These are phyloP conservation scores for Orchestia grillus DNA, from an alignment of 1,140 invertebrate species.

Conservation along the genomic window DNA sequence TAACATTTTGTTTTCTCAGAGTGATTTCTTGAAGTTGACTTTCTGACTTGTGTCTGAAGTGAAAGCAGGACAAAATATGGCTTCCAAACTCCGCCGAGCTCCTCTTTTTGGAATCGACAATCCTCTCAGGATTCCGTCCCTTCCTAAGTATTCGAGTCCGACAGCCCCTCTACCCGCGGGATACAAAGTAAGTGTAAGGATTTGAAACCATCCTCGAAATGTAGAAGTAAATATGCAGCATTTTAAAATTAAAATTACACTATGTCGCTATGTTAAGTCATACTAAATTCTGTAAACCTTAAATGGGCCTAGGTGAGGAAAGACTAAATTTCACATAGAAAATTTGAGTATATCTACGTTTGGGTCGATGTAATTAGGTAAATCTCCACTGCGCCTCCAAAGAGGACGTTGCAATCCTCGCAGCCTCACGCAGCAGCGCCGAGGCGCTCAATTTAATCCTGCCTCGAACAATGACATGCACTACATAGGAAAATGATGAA, in stretches of 20 bases:
- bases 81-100: constrained; percentile 72
- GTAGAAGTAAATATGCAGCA: no score
- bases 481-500: not conserved
- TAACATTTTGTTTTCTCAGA: not conserved
- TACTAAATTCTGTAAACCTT: not conserved
- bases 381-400: no score
- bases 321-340: not conserved
- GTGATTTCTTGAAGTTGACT: not conserved
- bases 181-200: not conserved
- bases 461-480: not conserved
- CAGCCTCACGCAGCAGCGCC: no score
- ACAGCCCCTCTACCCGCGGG: constrained; percentile 49
- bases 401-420: no score
- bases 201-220: not conserved
- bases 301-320: not conserved
- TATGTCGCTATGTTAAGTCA: not conserved
- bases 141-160: constrained; percentile 65
- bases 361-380: no score
- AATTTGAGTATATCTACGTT: no score
- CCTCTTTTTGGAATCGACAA: constrained; percentile 71
- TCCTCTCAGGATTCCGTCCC: constrained; percentile 67
- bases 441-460: not conserved
- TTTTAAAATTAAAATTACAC: no score
- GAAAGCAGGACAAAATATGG: constrained; percentile 68
- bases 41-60: not conserved